Evolutionary conservation across 2,797 vertebrate species (phyloP), one percentile per base, ranked within the genome.

Genomic region (Galagoides demidoff): DNA sequence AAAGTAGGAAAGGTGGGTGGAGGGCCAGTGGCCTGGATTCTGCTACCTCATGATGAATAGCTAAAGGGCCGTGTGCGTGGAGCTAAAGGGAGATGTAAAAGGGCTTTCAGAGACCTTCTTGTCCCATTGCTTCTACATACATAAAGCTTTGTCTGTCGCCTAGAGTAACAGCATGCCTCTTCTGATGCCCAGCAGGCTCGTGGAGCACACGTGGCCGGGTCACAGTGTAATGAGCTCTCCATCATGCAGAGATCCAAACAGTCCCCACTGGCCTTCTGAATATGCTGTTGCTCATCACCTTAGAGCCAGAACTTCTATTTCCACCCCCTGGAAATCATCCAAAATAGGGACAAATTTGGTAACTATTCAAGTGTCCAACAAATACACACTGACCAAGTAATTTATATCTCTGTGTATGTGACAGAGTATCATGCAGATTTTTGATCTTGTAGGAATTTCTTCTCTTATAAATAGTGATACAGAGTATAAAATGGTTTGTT

Each of bases 251-350:
- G 45, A 91, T 13, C 55, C 19, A 17, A 25, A 59, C 57, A 78
- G 57, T 10, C 7, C 31, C 29, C 3, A 11, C 34, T 2, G 13
- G 55, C 20, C 57, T 49, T 84, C 76, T 23, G 34, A 61, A 76
- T 68, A 9, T 20, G 29, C 55, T 5, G 17, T 52, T n/a, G 31
- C 55, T 82, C 49, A 34, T 57, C 76, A 64, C 45, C 43, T 73
- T 63, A 52, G 70, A 71, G 14, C 61, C 16, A 27, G 39, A 66
- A 66, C 90, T 91, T 92, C 31, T 11, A 20, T n/a, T 77, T 92
- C 57, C 57, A 64, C 34, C 92, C 82, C 88, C 71, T 49, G 82
- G 77, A 92, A 92, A 74, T 73, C 73, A 78, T 64, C 81, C 88
- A 87, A 90, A 82, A 59, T 39, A 22, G 66, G 55, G 61, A 59